Evolutionary conservation across 2,888 invertebrate species (phyloP).

Genomic region (Diploptera punctata): DNA sequence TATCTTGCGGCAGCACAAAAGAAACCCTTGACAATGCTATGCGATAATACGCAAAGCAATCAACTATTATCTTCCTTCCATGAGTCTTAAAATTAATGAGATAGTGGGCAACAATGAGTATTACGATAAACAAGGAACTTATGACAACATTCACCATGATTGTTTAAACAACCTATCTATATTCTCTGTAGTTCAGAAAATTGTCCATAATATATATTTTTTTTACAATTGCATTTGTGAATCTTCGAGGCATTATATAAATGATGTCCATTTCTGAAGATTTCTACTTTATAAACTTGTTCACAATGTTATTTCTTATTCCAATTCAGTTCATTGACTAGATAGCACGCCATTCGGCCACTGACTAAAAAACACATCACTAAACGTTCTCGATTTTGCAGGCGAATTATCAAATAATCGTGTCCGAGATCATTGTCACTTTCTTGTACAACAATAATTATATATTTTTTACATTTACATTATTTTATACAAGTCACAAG

Average conservation of each 20-base stretch:
- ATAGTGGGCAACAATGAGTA: constrained; percentile 16
- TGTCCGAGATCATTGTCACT: too few relatives aligned
- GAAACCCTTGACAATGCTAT: constrained; percentile 7
- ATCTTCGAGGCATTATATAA: not conserved
- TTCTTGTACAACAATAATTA: too few relatives aligned
- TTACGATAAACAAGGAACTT: constrained; percentile 27
- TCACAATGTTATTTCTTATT: too few relatives aligned
- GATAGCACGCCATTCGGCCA: not conserved
- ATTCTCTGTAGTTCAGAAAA: not conserved
- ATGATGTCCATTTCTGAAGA: too few relatives aligned
- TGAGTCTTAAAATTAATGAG: not conserved
- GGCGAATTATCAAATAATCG: too few relatives aligned
- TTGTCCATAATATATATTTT: not conserved
- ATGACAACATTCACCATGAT: constrained; percentile 25
- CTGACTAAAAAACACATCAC: not conserved
- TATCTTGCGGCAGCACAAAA: constrained; percentile 7
- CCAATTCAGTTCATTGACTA: not conserved
- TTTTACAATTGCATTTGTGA: not conserved
- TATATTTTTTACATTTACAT: too few relatives aligned
- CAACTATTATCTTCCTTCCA: not conserved
- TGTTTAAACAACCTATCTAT: not conserved
- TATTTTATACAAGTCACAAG: too few relatives aligned
- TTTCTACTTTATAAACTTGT: too few relatives aligned
- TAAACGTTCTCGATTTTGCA: too few relatives aligned
- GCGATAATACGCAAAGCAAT: constrained; percentile 11